phyloP scores from a whole-genome alignment of 30 jellyfish, hydroid and myxozoan species.

The Aurelia sp. region DNA sequence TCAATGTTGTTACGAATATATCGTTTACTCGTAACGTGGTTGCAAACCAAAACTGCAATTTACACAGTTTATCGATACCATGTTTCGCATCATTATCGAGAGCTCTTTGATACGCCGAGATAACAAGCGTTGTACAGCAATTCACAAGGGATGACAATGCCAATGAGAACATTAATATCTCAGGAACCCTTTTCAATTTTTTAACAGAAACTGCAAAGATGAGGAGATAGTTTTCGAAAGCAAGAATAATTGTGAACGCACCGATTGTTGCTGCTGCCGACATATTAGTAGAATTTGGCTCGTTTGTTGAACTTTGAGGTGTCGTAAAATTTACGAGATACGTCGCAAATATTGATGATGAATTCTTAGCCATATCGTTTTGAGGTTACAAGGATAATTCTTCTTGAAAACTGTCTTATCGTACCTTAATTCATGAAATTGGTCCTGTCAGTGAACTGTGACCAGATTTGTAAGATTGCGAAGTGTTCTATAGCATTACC shows the following conservation, averaged over 20 bases:
- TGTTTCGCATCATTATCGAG: constrained; percentile 18
- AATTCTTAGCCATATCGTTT: no score
- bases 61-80: constrained; percentile 30
- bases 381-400: no score
- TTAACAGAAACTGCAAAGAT: constrained; percentile 45
- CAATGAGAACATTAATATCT: constrained; percentile 39
- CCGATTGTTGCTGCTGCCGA: constrained; percentile 40
- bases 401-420: no score
- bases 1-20: constrained; percentile 44
- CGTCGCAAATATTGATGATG: no score
- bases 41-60: constrained; percentile 55
- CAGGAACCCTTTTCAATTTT: constrained; percentile 41
- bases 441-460: no score
- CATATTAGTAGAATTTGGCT: not conserved
- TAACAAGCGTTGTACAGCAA: constrained; percentile 9
- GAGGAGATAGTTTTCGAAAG: constrained; percentile 52
- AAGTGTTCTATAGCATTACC: no score
- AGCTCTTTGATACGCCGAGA: constrained; percentile 39
- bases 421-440: no score
- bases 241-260: constrained; percentile 19
- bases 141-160: constrained; percentile 41
- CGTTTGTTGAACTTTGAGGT: not conserved
- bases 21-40: constrained; percentile 47
- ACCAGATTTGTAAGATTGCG: no score
- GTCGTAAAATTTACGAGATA: not conserved